Base-by-base conservation (phyloP, 1,140 invertebrate genomes). In the Belonocnema kinseyi region DNA sequence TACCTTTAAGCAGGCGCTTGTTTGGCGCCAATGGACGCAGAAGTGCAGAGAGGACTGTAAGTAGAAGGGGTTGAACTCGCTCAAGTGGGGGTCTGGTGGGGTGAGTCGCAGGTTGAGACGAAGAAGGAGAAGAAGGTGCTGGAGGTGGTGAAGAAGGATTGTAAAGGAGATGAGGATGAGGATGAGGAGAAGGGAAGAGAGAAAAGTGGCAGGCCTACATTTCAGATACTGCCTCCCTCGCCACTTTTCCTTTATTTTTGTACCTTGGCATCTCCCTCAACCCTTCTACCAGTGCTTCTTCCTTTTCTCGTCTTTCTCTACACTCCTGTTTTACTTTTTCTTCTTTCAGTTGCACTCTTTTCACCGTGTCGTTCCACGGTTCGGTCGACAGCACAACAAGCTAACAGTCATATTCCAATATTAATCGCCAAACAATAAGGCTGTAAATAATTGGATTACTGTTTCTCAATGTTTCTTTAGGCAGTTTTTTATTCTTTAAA, bases 1-100 rank as follows among this genome's bases (percentile, higher is more conserved):
- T 86, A 84, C 87, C 87, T 88, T 88, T 86, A 84, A 87, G 82
- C 85, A 85, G 84, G 83, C 85, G 86, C 87, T 88, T 87, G 87
- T 88, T 87, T 87, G 85, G 84, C 86, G 87, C 86, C 88, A 88
- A 88, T 88, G 86, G 82, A 76, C 80, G 80, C 79, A 83, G 82
- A 85, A 79, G 82, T 80, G 80, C 73, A 79, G 76, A 74, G 77
- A 79, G 79, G 70, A 71, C 58, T 74, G 56, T 77, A 46, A 16
- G 66, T 46, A 58, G 66, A 72, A 73, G 73, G 71, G 75, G 72
- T 40, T 79, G 74, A 82, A 82, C 78, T 80, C 81, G 78, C 77
- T 82, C 77, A 76, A 76, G 72, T 75, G 74, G 46, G 46, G 76
- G 56, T 78, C 77, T 76, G 74, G 77, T 80, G 79, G 61, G 79